Evolutionary conservation across 2,113 vertebrate species (phyloP), one percentile per base, ranked within the genome.

Genomic region (Chaetodon auriga): DNA sequence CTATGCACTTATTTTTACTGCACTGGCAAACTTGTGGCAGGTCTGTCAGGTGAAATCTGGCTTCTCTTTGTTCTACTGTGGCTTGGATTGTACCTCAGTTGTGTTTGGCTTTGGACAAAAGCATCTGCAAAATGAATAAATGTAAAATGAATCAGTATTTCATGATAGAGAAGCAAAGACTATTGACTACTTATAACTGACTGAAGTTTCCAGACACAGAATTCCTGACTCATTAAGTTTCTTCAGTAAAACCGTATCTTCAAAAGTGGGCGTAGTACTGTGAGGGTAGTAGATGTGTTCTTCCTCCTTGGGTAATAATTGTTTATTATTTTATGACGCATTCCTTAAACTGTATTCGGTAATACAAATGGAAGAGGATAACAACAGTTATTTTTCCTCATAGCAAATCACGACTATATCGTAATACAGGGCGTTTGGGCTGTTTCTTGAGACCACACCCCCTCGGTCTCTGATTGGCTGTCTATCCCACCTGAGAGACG

Each of bases 381-480:
- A 66, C 9, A 51, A 13, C 21, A 12, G 8, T 41, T 41, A 41
- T 41, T 41, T 41, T 41, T 41, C 8, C 8, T 41, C 38, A 7
- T 41, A 41, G 6, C 8, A 62, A 80, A 80, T 65, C 66, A 12
- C 1, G 6, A 6, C 2, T 0, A 6, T 3, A 4, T 25, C 10
- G 2, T 57, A 1, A 18, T 11, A 4, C 10, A 10, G 7, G 15
- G 0, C 61, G 57, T n/a, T 63, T 43, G 6, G 16, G 15, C 23
- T 2, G 30, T 54, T 54, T 5, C 4, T 0, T 14, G 2, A 87
- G 60, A 3, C 79, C 82, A 71, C 89, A 5, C 91, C 84, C 10
- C 21, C 25, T 43, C 45, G 3, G 0, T 1, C 58, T 83, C 85
- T 93, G 90, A 94, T 93, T 94, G 93, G 94, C 36, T 87, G 68